Percentiles rank a stretch among this genome's conserved stretches.
Evolutionary conservation across 2,888 invertebrate species (phyloP).

Genomic region (Torymus tubicola): DNA sequence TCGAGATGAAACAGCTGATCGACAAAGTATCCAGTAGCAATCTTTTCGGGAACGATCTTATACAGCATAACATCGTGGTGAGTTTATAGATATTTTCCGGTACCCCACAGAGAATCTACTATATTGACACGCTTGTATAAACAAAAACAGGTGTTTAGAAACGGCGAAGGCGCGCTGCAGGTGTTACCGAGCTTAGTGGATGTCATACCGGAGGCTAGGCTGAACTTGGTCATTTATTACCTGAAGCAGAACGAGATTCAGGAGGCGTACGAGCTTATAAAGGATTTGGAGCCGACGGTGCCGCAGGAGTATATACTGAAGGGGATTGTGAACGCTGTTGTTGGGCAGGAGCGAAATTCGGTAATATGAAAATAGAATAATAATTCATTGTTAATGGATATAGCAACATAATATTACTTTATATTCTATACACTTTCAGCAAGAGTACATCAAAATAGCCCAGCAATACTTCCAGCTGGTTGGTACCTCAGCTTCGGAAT

Average conservation of each 20-base stretch:
- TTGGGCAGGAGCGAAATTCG: slow-evolving; percentile 94
- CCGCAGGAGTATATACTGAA: slow-evolving; percentile 98
- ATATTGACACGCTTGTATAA: not conserved
- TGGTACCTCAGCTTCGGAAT: slow-evolving; percentile 96
- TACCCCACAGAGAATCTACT: not conserved
- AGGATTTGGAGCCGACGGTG: slow-evolving; percentile 93
- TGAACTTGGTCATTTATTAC: slow-evolving; percentile 97
- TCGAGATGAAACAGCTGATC: slow-evolving; percentile 88
- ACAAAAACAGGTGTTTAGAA: slow-evolving; percentile 83
- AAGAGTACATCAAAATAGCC: slow-evolving; percentile 95
- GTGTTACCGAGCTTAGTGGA: slow-evolving; percentile 94
- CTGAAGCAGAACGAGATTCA: slow-evolving; percentile 91
- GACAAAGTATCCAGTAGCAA: slow-evolving; percentile 83
- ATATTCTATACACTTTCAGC: slow-evolving; percentile 78
- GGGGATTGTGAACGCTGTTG: slow-evolving; percentile 95
- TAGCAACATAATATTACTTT: too few relatives aligned
- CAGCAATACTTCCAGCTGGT: slow-evolving; percentile 98
- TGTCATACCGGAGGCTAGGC: slow-evolving; percentile 96
- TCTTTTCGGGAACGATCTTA: slow-evolving; percentile 92
- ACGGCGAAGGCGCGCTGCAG: slow-evolving; percentile 95
- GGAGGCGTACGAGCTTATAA: slow-evolving; percentile 92
- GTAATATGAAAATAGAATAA: too few relatives aligned
- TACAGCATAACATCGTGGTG: slow-evolving; percentile 94
- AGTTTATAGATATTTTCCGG: slow-evolving; percentile 10
- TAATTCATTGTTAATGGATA: too few relatives aligned